Evolutionary conservation across 2,113 vertebrate species (phyloP).

Genomic region (Desmodus rotundus): DNA sequence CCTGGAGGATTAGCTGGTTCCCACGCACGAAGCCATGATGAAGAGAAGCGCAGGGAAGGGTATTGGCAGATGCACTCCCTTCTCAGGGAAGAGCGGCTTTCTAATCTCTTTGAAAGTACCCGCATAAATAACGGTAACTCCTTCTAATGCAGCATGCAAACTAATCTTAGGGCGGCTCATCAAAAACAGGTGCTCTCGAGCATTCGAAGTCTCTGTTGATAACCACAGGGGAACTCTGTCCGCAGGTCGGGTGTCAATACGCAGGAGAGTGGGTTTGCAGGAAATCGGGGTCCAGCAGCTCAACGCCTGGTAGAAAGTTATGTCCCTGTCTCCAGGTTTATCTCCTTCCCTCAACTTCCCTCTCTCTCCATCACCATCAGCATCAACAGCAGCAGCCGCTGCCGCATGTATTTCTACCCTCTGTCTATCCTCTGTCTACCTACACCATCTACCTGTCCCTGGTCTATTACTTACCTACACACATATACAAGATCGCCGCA

Average conservation of each 20-base stretch:
- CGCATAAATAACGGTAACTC: background rate
- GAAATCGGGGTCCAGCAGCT: background rate
- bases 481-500: background rate
- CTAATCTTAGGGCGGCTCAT: background rate
- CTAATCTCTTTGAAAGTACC: background rate
- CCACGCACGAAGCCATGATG: background rate
- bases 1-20: background rate
- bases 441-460: no score
- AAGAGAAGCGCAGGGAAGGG: background rate
- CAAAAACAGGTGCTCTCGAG: background rate
- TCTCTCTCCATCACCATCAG: no score
- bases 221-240: background rate
- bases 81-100: background rate
- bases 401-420: background rate
- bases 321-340: background rate
- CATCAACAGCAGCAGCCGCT: no score
- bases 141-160: background rate
- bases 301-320: background rate
- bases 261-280: background rate
- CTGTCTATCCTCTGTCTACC: no score
- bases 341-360: background rate
- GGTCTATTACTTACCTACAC: background rate
- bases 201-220: background rate
- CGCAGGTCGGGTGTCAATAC: background rate
- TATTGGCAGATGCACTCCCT: background rate